Conservation (phyloP, 2,888 invertebrate genomes). For the Aphodius sticticus region DNA sequence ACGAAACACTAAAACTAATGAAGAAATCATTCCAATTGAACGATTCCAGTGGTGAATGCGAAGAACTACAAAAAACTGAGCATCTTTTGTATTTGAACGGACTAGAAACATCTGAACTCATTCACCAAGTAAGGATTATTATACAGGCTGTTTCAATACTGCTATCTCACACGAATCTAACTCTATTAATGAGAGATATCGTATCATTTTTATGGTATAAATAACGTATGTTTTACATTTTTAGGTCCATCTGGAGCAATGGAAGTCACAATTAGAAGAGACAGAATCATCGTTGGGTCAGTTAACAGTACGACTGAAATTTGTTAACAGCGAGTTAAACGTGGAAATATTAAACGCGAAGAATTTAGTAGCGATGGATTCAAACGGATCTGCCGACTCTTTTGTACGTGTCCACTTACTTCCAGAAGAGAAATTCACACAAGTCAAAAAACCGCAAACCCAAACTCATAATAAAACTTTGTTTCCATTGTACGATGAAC, state of each 20-base stretch:
- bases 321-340: constrained; percentile 74
- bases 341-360: constrained; percentile 91
- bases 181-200: too few relatives aligned
- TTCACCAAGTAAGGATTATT: constrained; percentile 68
- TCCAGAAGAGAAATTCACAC: constrained; percentile 84
- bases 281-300: constrained; percentile 74
- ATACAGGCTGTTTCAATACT: background rate
- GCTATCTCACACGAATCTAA: too few relatives aligned
- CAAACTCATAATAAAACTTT: constrained; percentile 91
- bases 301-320: constrained; percentile 79
- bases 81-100: constrained; percentile 82
- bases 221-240: background rate
- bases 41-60: constrained; percentile 70
- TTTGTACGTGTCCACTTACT: constrained; percentile 88
- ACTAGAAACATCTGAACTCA: constrained; percentile 86
- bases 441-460: constrained; percentile 81
- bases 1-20: constrained; percentile 85
- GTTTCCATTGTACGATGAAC: constrained; percentile 95
- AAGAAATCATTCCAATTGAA: constrained; percentile 85
- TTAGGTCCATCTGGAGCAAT: constrained; percentile 63
- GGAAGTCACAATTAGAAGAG: constrained; percentile 72
- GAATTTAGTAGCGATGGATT: constrained; percentile 86
- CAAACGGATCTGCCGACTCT: constrained; percentile 91
- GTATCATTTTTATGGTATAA: background rate
- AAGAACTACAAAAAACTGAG: constrained; percentile 73